Base-by-base conservation (phyloP, 2,113 vertebrate species). In the Amblyopsis rosae region DNA sequence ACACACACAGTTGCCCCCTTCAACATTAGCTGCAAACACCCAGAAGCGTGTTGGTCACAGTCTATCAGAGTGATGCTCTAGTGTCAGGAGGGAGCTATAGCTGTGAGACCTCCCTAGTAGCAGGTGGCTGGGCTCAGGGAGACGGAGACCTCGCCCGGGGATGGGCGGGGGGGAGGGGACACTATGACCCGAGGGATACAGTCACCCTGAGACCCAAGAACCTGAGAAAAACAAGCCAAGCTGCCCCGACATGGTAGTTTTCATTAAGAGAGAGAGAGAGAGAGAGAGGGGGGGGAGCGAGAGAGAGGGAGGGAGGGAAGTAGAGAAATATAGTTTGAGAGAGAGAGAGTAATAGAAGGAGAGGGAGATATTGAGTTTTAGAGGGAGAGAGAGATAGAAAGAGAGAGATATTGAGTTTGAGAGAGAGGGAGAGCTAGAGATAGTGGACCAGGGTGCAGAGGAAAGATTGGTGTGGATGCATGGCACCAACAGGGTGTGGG, bases 161-260 rank as follows among this genome's bases (percentile, higher is more conserved):
- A 26, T 26, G 26, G 26, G 26, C 26, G 54, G 17, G 56, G 56
- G 56, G 10, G 7, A 11, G 12, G 8, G 56, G n/a, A 33, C 9
- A 33, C 56, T 12, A 19, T 2, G 86, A 79, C 82, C 2, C 1
- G 2, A 2, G 26, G 26, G 26, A 26, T 26, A 26, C 0, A 26
- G 78, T 83, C 17, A 58, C 56, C 61, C 86, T 47, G 50, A 66
- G 90, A 83, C 87, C 87, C 55, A 51, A 19, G 72, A n/a, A 83
- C 17, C 61, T 49, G 87, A 89, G 89, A 90, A 91, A 91, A 93
- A 92, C 89, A 93, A 91, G 61, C 73, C 76, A 61, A 64, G 62
- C 79, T 83, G 69, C 69, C 51, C 70, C 83, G 81, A 79, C 62
- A 41, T 67, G 59, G 59, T 59, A 62, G 63, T 75, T 76, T 72